phyloP scores from a whole-genome alignment of 2,113 vertebrate species.

The Mus musculus region GRCm39 chr7:74510501-74511000 shows the following conservation, averaged over 20 bases:
- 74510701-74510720: not conserved
- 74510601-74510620: not conserved
- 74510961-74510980: constrained; percentile 24
- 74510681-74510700: constrained; percentile 1
- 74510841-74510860: not conserved
- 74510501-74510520: not conserved
- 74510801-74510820: constrained; percentile 53
- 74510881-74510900: constrained; percentile 46
- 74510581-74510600: not conserved
- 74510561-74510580: not conserved
- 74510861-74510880: not conserved
- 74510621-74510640: constrained; percentile 14
- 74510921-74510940: constrained; percentile 59
- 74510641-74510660: not conserved
- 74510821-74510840: constrained; percentile 33
- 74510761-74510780: constrained; percentile 18
- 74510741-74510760: not conserved
- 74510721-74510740: not conserved
- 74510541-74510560: not conserved
- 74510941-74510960: constrained; percentile 43
- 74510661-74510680: not conserved
- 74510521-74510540: not conserved
- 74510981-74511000: not conserved
- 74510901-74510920: constrained; percentile 54
- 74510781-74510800: constrained; percentile 37